Evolutionary conservation across 2,888 invertebrate genomes (phyloP).

Genomic region (Steinernema hermaphroditum): DNA sequence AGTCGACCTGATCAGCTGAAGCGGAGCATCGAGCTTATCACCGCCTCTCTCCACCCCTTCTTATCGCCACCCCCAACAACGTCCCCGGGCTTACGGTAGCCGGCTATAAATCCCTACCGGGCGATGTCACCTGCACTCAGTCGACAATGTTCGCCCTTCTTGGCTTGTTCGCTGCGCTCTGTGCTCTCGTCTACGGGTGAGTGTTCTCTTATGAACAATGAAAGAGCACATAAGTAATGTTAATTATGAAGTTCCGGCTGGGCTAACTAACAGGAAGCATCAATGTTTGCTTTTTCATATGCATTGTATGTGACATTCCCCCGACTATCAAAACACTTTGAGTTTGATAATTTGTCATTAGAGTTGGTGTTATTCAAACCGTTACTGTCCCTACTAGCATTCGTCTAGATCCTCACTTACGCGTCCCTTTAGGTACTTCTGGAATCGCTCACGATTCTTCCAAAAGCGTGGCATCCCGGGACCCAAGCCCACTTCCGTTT

Average conservation of each 20-base stretch:
- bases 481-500: conserved; percentile 33
- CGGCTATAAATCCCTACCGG: neutral
- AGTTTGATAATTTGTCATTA: too few relatives aligned
- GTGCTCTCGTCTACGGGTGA: conserved; percentile 32
- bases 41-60: conserved; percentile 21
- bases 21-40: conserved; percentile 9
- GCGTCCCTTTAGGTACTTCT: conserved; percentile 34
- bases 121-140: neutral
- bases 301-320: too few relatives aligned
- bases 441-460: conserved; percentile 35
- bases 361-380: too few relatives aligned
- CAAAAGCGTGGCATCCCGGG: conserved; percentile 34
- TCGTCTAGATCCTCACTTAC: neutral
- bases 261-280: too few relatives aligned
- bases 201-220: neutral
- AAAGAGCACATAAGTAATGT: too few relatives aligned
- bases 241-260: too few relatives aligned
- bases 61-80: conserved; percentile 12
- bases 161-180: conserved; percentile 20
- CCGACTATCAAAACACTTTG: too few relatives aligned
- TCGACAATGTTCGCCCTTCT: conserved; percentile 24
- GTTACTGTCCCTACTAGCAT: too few relatives aligned
- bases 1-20: conserved; percentile 23
- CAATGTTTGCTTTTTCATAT: too few relatives aligned
- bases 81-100: conserved; percentile 7